Conservation (phyloP, 2,888 invertebrate genomes). For the Anorthoa munda region DNA sequence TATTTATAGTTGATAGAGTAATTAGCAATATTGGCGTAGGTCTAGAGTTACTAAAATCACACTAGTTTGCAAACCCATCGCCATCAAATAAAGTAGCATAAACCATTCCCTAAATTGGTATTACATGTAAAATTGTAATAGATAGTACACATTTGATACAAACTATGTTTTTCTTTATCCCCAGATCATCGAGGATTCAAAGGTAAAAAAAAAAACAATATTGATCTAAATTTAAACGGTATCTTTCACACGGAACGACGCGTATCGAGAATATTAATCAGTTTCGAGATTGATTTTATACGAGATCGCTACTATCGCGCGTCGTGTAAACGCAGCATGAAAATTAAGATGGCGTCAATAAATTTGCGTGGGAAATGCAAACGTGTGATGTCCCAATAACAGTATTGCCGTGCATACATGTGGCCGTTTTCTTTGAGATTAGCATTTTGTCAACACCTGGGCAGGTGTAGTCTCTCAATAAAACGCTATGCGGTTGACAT, state of each 20-base stretch:
- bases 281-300: slow-evolving; percentile 54
- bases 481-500: slow-evolving; percentile 36
- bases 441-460: slow-evolving; percentile 51
- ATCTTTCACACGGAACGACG: slow-evolving; percentile 39
- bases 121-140: slow-evolving; percentile 16
- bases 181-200: slow-evolving; percentile 63
- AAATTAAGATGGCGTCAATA: slow-evolving; percentile 52
- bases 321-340: slow-evolving; percentile 49
- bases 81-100: slow-evolving; percentile 45
- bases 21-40: slow-evolving; percentile 42
- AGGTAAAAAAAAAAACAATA: slow-evolving; percentile 60
- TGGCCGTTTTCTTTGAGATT: slow-evolving; percentile 44
- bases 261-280: slow-evolving; percentile 56
- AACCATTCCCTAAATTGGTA: slow-evolving; percentile 36
- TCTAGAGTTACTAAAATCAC: slow-evolving; percentile 44
- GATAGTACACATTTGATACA: slow-evolving; percentile 55
- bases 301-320: slow-evolving; percentile 36
- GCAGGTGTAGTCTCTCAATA: slow-evolving; percentile 28
- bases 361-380: slow-evolving; percentile 61
- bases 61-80: slow-evolving; percentile 60
- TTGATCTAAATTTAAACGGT: slow-evolving; percentile 53
- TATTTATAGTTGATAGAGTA: slow-evolving; percentile 15
- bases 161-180: slow-evolving; percentile 61
- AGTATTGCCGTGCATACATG: slow-evolving; percentile 45
- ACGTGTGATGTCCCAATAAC: slow-evolving; percentile 56